Conservation (phyloP, 2,113 vertebrate genomes). For the Malaclemys terrapin region DNA sequence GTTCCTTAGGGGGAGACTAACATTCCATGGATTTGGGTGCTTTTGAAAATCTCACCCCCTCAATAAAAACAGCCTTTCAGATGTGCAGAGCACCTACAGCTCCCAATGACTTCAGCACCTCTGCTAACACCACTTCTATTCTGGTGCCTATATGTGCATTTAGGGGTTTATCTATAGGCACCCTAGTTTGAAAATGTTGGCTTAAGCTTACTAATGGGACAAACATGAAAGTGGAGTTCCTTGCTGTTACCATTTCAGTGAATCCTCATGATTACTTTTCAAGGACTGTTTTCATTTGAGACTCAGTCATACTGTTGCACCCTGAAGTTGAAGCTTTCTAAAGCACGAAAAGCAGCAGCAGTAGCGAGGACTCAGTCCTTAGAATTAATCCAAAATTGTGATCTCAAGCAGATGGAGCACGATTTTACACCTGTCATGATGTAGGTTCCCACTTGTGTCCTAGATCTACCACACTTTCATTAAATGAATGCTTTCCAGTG, state of each 20-base stretch:
- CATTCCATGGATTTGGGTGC: neutral
- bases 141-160: accelerated
- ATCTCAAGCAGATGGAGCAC: accelerated
- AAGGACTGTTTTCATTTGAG: neutral
- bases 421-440: neutral
- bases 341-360: neutral
- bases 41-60: neutral
- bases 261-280: neutral
- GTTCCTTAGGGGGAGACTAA: neutral
- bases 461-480: neutral
- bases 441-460: neutral
- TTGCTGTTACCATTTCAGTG: neutral
- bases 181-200: neutral
- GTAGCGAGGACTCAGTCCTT: neutral
- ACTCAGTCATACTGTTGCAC: neutral
- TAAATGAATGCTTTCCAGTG: neutral
- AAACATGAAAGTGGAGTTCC: neutral
- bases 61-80: neutral
- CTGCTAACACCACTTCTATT: neutral
- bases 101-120: neutral
- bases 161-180: neutral
- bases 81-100: neutral
- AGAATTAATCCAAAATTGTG: neutral
- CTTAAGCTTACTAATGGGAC: neutral
- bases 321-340: neutral